Conservation (phyloP, 2,797 vertebrate species). For the Enteromius viviparus region DNA sequence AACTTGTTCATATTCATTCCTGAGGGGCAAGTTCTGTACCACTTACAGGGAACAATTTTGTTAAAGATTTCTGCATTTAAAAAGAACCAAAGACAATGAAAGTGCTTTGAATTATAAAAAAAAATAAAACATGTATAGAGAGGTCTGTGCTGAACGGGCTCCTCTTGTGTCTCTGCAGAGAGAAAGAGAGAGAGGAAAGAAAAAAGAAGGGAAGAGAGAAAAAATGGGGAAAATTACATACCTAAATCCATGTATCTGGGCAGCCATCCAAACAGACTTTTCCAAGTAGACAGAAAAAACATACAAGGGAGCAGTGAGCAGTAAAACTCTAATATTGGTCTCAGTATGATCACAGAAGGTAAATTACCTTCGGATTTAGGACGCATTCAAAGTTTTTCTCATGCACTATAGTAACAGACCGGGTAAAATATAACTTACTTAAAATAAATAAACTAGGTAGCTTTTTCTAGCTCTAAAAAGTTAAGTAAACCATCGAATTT, state of each 20-base stretch:
- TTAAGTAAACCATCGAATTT: conserved; percentile 15
- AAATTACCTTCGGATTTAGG: conserved; percentile 61
- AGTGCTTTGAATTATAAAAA: conserved; percentile 1
- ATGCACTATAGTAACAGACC: conserved; percentile 37
- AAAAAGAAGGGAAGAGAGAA: conserved; percentile 37
- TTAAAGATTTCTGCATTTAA: conserved; percentile 24
- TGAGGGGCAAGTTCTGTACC: conserved; percentile 23
- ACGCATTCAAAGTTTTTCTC: conserved; percentile 40
- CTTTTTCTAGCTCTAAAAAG: neutral
- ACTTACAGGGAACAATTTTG: conserved; percentile 27
- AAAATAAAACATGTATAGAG: neutral
- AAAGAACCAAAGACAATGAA: neutral
- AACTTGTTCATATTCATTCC: conserved; percentile 46
- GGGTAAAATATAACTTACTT: conserved; percentile 3
- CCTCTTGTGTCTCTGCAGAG: conserved; percentile 12
- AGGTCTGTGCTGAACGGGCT: conserved; percentile 17
- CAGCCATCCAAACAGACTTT: conserved; percentile 71
- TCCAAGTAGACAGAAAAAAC: conserved; percentile 69
- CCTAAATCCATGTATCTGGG: conserved; percentile 75
- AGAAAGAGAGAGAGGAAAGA: neutral
- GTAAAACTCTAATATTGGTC: conserved; percentile 68
- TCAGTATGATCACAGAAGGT: conserved; percentile 67
- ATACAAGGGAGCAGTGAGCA: conserved; percentile 59
- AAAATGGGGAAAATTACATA: conserved; percentile 55
- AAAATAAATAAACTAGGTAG: conserved; percentile 28